A percentile compares a stretch with the other conserved stretches of the same genome.
Evolutionary conservation across 2,113 vertebrate genomes (phyloP).

Genomic region (Indicator maculatus): DNA sequence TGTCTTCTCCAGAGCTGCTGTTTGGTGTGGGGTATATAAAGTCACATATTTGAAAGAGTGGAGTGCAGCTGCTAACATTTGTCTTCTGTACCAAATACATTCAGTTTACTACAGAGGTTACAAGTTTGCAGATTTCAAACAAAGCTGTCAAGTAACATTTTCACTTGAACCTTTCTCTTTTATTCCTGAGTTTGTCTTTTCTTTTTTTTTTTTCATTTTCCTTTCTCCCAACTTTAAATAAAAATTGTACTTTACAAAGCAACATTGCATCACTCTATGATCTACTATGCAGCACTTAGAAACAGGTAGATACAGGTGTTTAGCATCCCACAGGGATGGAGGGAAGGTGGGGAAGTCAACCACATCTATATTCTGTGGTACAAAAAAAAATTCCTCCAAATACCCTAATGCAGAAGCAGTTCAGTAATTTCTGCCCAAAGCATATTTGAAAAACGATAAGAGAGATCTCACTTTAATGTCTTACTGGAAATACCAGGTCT

Average conservation of each 20-base stretch:
- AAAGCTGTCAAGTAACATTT: neutral
- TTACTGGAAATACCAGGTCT: neutral
- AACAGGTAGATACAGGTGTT: neutral
- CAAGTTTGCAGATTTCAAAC: neutral
- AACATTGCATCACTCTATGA: neutral
- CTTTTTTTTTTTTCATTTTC: neutral
- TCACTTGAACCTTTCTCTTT: neutral
- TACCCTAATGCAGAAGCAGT: rapidly evolving
- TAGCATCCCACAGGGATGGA: neutral
- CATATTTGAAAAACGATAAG: neutral
- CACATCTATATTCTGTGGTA: neutral
- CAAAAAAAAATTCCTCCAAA: neutral
- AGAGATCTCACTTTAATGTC: neutral
- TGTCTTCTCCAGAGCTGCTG: neutral
- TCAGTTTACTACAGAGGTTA: neutral
- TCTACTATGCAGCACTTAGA: neutral
- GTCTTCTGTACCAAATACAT: neutral
- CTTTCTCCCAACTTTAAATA: neutral
- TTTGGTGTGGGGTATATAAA: neutral
- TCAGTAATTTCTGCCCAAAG: neutral
- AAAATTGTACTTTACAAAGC: neutral
- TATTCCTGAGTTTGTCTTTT: neutral
- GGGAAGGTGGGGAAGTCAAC: neutral
- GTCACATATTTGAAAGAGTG: neutral
- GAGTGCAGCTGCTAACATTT: neutral